A percentile compares a stretch with the other conserved stretches of the same genome.
These are phyloP conservation scores for Diachasma alloeum DNA, from an alignment of 1,140 invertebrate species.

Conservation along the genomic window DNA sequence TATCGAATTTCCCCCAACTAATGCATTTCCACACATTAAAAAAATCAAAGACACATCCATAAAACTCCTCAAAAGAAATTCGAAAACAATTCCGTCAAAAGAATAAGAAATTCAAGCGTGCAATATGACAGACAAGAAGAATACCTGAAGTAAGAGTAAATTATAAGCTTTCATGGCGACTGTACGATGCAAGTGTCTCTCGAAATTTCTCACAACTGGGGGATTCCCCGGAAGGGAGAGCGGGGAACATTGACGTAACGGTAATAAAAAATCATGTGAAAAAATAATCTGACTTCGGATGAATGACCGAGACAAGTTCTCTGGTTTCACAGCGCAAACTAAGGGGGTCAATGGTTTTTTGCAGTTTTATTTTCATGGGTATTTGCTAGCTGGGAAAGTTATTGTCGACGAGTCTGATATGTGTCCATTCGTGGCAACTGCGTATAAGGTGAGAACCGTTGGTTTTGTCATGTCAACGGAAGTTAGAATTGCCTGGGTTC, in stretches of 20 bases:
- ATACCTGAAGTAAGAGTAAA: background rate
- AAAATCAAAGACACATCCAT: too few relatives aligned
- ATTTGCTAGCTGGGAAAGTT: conserved; percentile 7
- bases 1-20: too few relatives aligned
- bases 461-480: background rate
- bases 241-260: background rate
- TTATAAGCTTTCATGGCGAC: background rate
- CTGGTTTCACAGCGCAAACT: background rate
- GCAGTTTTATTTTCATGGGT: conserved; percentile 2
- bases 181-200: background rate
- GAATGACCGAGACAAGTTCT: background rate
- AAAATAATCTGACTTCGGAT: background rate
- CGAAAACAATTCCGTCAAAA: background rate
- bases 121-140: background rate
- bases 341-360: conserved; percentile 4
- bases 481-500: conserved; percentile 2
- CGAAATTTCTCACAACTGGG: background rate
- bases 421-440: conserved; percentile 18
- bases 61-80: too few relatives aligned
- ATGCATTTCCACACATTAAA: too few relatives aligned
- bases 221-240: background rate
- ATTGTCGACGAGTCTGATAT: conserved; percentile 12
- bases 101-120: background rate
- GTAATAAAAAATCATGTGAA: background rate
- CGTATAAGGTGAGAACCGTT: conserved; percentile 15